Base-by-base conservation (phyloP, 2,888 invertebrate species). In the Acanthococcus lagerstroemiae region DNA sequence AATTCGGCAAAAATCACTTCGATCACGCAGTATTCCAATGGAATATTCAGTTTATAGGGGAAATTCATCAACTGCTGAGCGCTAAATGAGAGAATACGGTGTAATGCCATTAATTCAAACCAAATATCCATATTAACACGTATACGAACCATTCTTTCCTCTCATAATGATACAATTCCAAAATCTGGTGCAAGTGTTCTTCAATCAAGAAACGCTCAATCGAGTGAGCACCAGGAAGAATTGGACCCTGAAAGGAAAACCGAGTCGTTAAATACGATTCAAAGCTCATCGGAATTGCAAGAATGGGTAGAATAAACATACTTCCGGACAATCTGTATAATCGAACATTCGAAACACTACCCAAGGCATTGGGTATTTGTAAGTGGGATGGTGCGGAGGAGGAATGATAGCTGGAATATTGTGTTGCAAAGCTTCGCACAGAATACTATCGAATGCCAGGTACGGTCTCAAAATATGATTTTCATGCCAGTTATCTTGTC, bases 141-240 rank as follows among this genome's bases (percentile, higher is more conserved):
- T 9, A 52, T 24, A 72, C 76, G 71, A 75, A 84, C 85, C 97
- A 97, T 75, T 94, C 93, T 77, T 96, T 96, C 60, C 97, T 81
- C 75, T 97, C 96, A 27, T 84, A 77, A 73, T 87, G 86, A 77
- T 90, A 85, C 69, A 90, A 87, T 75, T 93, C 88, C 69, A 99
- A 83, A 44, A 97, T 95, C 72, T 94, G 91, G 73, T 90, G 87
- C 30, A 99, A 80, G 75, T 99, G 96, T 76, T 97, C 96, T 76
- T 99, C 99, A 72, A 99, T 95, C 1, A 99, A 81, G 77, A 95
- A 97, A 68, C 99, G 81, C 76, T 99, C 99, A 69, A 99, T 95
- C 0, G 97, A 92, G 78, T 97, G 95, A 21, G 92, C 90, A 37
- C 95, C 96, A 0, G 99, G 99, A 65, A 99, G 78, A 52, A 89